Conservation (phyloP, 2,797 vertebrate genomes). For the Graptemys geographica region DNA sequence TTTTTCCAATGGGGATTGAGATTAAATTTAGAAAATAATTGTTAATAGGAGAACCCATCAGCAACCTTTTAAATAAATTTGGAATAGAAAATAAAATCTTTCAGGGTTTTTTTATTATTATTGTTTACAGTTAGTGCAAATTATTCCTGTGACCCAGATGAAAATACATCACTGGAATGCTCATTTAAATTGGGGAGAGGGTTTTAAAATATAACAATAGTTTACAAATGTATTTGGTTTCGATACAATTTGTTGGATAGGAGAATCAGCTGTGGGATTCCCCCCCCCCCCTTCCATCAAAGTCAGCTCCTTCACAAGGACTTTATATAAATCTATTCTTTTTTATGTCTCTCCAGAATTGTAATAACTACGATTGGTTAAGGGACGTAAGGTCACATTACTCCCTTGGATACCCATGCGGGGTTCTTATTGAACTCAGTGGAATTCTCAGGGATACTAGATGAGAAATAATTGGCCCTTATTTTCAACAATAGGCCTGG, state of each 20-base stretch:
- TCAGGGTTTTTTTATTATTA: slow-evolving; percentile 12
- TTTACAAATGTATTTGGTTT: neutral
- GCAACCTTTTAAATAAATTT: neutral
- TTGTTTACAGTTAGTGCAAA: rapidly evolving
- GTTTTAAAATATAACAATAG: neutral
- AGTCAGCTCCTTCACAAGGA: neutral
- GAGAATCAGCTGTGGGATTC: neutral
- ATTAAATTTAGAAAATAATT: neutral
- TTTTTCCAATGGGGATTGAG: neutral
- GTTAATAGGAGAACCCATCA: neutral
- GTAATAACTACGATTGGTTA: neutral
- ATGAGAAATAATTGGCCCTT: neutral
- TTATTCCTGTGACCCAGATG: neutral
- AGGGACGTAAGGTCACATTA: neutral
- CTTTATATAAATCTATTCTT: neutral
- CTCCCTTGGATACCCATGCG: neutral
- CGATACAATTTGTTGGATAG: neutral
- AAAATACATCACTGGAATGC: neutral
- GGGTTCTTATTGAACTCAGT: neutral
- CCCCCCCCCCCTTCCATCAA: neutral
- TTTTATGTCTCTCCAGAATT: neutral
- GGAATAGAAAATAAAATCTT: slow-evolving; percentile 39
- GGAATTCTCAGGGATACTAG: neutral
- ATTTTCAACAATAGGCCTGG: rapidly evolving
- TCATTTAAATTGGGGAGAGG: neutral